Percentiles rank a stretch among this genome's conserved stretches.
Evolutionary conservation across 2,888 invertebrate species (phyloP).

Genomic region (Parochlus steinenii): DNA sequence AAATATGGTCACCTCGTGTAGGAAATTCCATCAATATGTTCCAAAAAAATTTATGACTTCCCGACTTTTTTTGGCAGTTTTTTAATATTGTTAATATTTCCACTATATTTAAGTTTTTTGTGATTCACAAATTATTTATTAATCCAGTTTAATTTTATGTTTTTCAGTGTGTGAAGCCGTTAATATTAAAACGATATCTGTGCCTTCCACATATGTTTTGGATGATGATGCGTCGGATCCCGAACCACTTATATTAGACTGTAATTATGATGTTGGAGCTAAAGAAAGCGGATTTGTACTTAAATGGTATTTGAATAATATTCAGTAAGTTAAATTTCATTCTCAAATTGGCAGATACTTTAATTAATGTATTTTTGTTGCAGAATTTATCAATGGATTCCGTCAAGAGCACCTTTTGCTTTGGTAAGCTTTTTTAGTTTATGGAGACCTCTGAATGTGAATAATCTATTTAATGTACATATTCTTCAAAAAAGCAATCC

Average conservation of each 20-base stretch:
- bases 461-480: no score
- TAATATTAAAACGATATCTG: conserved; percentile 28
- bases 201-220: conserved; percentile 29
- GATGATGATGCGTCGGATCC: conserved; percentile 24
- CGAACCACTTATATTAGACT: conserved; percentile 20
- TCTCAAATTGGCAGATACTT: not conserved
- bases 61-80: not conserved
- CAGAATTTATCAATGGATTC: conserved; percentile 10
- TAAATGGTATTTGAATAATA: no score
- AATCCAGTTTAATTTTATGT: not conserved
- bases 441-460: no score
- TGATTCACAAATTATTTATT: not conserved
- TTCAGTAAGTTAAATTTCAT: no score
- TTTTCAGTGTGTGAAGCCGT: conserved; percentile 16
- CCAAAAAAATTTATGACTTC: not conserved
- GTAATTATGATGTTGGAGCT: not conserved
- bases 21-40: not conserved
- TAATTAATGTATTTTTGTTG: no score
- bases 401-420: conserved; percentile 1
- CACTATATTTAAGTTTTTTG: no score
- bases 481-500: not conserved
- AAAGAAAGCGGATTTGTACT: conserved; percentile 7
- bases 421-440: conserved; percentile 5
- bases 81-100: no score
- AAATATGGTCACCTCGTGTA: not conserved